Conservation (phyloP, 2,888 invertebrate genomes). For the Orthosia gothica region DNA sequence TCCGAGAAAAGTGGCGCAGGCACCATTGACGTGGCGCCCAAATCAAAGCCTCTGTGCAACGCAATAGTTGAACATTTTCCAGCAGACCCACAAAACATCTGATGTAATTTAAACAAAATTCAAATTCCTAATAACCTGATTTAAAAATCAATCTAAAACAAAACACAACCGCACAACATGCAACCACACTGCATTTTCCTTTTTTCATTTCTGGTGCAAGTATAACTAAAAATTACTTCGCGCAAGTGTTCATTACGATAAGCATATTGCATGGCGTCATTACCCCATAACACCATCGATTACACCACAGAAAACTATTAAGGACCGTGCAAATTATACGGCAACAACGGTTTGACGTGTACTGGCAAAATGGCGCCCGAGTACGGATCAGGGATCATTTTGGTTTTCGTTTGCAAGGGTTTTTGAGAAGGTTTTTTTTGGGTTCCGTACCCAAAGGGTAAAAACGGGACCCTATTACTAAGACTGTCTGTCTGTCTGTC, state of each 20-base stretch:
- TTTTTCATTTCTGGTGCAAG: slow-evolving; percentile 25
- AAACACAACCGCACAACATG: slow-evolving; percentile 44
- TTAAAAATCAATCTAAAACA: slow-evolving; percentile 39
- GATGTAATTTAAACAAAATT: slow-evolving; percentile 5
- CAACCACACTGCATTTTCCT: slow-evolving; percentile 46
- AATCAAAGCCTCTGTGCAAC: too few relatives aligned
- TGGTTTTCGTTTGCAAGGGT: not conserved
- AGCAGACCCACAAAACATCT: not conserved
- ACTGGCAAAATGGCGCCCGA: slow-evolving; percentile 22
- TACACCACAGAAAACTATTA: slow-evolving; percentile 70
- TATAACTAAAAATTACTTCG: slow-evolving; percentile 50
- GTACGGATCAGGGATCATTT: not conserved
- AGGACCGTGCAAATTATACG: slow-evolving; percentile 64
- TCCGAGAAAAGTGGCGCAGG: too few relatives aligned
- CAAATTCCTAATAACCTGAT: slow-evolving; percentile 8
- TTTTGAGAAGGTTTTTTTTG: not conserved
- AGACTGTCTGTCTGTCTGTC: too few relatives aligned
- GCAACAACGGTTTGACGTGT: slow-evolving; percentile 42
- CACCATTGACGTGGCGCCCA: too few relatives aligned
- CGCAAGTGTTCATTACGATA: slow-evolving; percentile 63
- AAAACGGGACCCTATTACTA: too few relatives aligned
- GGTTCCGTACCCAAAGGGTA: too few relatives aligned
- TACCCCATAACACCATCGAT: slow-evolving; percentile 65
- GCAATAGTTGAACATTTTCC: too few relatives aligned
- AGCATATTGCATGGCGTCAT: slow-evolving; percentile 66